Evolutionary conservation across 2,113 vertebrate species (phyloP).

Genomic region (Gymnorhina tibicen): DNA sequence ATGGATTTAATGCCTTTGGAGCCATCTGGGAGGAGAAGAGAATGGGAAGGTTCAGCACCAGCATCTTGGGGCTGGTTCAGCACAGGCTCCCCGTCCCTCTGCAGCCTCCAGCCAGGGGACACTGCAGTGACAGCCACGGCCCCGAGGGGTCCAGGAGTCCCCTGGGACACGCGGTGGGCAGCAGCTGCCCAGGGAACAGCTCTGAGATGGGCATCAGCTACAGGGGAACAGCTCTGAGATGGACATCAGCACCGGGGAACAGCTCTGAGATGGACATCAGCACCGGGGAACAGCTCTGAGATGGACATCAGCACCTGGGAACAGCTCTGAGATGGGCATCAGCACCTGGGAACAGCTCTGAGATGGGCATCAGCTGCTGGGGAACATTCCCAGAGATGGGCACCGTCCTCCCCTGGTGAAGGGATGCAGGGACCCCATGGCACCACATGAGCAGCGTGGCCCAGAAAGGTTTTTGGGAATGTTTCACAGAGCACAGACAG

Average conservation of each 20-base stretch:
- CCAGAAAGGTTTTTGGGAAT: neutral
- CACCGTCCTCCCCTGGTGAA: neutral
- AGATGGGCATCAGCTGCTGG: neutral
- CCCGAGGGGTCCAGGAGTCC: neutral
- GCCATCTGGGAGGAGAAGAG: conserved; percentile 45
- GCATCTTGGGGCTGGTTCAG: neutral
- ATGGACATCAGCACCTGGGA: neutral
- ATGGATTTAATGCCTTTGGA: conserved; percentile 80
- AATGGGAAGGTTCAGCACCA: neutral
- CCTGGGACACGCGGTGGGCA: neutral
- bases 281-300: neutral
- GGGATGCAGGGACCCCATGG: neutral
- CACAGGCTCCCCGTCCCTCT: too few species aligned
- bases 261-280: neutral
- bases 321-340: neutral
- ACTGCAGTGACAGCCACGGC: neutral
- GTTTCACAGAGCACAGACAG: neutral
- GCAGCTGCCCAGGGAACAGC: neutral
- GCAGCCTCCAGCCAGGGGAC: neutral
- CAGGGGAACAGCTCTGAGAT: neutral
- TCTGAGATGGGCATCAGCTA: neutral
- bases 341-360: neutral
- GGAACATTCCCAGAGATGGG: neutral
- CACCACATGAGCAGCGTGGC: accelerated
- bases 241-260: neutral